A percentile compares a stretch with the other conserved stretches of the same genome.
phyloP scores from a whole-genome alignment of 2,888 invertebrate genomes.

The Drosophila paranaensis region DNA sequence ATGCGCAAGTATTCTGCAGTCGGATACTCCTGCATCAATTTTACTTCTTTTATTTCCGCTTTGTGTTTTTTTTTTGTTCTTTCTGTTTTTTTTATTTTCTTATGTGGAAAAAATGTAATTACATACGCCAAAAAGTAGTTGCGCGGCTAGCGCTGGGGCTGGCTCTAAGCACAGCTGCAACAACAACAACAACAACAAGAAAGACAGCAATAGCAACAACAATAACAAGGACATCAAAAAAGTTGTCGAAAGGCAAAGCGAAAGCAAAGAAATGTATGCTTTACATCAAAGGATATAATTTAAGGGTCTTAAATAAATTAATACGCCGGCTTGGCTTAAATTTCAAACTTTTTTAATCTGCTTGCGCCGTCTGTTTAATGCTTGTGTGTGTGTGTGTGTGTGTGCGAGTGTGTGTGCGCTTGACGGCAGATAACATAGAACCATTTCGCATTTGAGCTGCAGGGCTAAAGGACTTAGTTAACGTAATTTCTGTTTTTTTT shows the following conservation, averaged over 20 bases:
- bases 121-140: conserved; percentile 76
- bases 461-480: conserved; percentile 72
- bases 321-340: conserved; percentile 70
- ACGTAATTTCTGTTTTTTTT: conserved; percentile 54
- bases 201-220: conserved; percentile 15
- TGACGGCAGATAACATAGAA: conserved; percentile 63
- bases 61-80: conserved; percentile 6
- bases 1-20: not conserved
- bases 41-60: conserved; percentile 20
- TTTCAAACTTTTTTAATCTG: conserved; percentile 79
- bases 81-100: conserved; percentile 52
- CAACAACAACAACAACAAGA: conserved; percentile 30
- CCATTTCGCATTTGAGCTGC: conserved; percentile 45
- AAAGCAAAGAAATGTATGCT: conserved; percentile 65
- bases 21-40: not conserved
- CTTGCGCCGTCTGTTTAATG: conserved; percentile 45
- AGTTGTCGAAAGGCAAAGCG: conserved; percentile 38
- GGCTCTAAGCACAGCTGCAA: conserved; percentile 52
- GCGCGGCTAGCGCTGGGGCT: conserved; percentile 43
- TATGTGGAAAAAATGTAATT: conserved; percentile 76
- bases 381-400: conserved; percentile 7
- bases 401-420: conserved; percentile 21
- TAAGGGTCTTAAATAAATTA: conserved; percentile 80
- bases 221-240: conserved; percentile 20
- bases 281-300: conserved; percentile 79